A percentile compares a stretch with the other conserved stretches of the same genome.
These are phyloP conservation scores for Urocitellus parryii DNA, from an alignment of 2,113 vertebrate species.

Conservation along the genomic window DNA sequence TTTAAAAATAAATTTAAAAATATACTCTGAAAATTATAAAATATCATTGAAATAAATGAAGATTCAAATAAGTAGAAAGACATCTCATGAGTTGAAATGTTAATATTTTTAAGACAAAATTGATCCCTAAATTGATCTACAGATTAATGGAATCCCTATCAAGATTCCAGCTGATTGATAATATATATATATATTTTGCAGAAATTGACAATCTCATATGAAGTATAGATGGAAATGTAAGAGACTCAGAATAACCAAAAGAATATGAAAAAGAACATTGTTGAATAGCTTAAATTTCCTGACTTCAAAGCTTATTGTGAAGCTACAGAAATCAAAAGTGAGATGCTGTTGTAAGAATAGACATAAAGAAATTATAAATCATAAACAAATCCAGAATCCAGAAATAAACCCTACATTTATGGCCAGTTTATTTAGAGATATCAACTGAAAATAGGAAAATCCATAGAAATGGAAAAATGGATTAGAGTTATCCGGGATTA, in stretches of 20 bases:
- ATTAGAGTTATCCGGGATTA: neutral
- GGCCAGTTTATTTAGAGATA: neutral
- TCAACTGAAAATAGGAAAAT: neutral
- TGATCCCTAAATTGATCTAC: neutral
- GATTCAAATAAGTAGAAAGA: neutral
- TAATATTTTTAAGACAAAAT: neutral
- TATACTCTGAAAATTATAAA: constrained; percentile 1
- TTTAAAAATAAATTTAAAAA: neutral
- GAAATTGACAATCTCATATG: neutral
- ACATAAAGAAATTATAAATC: neutral
- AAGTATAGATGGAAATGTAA: neutral
- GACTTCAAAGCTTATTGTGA: constrained; percentile 53
- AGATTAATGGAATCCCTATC: constrained; percentile 3
- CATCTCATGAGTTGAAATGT: neutral
- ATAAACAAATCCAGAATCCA: neutral
- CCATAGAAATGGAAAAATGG: neutral
- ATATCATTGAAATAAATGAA: constrained; percentile 21
- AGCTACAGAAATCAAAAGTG: neutral
- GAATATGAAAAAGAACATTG: neutral
- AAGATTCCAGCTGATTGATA: neutral
- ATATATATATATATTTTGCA: neutral
- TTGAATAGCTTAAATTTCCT: neutral
- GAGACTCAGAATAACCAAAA: neutral
- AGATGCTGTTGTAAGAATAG: neutral
- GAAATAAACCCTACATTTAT: constrained; percentile 47